A percentile compares a stretch with the other conserved stretches of the same genome.
These are phyloP conservation scores for Pantherophis alleghaniensis DNA, from an alignment of 2,797 vertebrate species.

Conservation along the genomic window DNA sequence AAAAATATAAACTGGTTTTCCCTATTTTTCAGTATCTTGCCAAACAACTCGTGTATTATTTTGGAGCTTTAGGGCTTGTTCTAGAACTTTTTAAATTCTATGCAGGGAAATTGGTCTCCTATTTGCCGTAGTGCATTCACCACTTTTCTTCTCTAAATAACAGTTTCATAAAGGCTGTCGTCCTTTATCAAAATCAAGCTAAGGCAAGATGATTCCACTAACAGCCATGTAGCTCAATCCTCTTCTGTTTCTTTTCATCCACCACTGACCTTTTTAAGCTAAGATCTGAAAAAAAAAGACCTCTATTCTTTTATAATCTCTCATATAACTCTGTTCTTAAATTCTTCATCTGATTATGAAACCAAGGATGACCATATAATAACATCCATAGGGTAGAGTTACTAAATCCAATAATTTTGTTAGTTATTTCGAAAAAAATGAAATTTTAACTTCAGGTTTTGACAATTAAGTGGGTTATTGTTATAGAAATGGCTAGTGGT, in stretches of 20 bases:
- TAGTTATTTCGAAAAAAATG: neutral
- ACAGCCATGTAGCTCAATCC: neutral
- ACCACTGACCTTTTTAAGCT: neutral
- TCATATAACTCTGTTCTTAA: neutral
- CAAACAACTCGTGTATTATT: neutral
- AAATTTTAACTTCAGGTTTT: neutral
- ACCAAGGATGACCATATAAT: neutral
- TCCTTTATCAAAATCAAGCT: neutral
- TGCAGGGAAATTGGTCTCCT: neutral
- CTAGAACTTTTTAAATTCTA: neutral
- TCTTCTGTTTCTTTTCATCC: neutral
- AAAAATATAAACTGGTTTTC: neutral
- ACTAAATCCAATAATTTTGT: neutral
- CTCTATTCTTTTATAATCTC: neutral
- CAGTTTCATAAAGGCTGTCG: neutral
- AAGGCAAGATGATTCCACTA: neutral
- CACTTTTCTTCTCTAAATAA: neutral
- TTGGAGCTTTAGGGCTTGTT: neutral
- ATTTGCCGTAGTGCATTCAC: neutral
- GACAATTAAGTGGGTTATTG: neutral
- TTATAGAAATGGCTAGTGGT: neutral
- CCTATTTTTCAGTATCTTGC: neutral
- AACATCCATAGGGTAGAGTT: neutral
- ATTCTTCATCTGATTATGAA: conserved; percentile 1
- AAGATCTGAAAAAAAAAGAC: neutral